phyloP scores from a whole-genome alignment of 2,888 invertebrate genomes.

The Fragum fragum region DNA sequence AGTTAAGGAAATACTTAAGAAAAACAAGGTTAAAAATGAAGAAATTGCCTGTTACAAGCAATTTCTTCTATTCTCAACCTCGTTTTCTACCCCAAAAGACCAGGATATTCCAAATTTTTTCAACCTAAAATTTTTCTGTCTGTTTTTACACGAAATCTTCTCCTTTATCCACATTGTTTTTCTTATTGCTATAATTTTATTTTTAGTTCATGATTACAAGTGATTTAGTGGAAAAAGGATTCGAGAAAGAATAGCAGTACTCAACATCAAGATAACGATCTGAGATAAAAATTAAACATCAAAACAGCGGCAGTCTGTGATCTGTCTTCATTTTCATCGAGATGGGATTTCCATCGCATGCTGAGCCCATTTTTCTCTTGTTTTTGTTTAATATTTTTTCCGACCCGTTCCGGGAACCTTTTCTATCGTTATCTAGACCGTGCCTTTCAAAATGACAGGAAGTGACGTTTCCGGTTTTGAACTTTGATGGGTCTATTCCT shows the following conservation, averaged over 20 bases:
- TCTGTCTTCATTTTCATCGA: conserved; percentile 16
- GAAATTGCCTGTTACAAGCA: too few relatives aligned
- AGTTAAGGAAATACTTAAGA: too few relatives aligned
- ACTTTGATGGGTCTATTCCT: neutral
- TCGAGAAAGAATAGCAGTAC: neutral
- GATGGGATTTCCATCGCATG: neutral
- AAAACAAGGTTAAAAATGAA: too few relatives aligned
- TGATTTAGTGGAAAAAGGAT: too few relatives aligned
- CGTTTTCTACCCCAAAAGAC: too few relatives aligned
- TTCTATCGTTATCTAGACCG: neutral
- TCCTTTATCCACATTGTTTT: too few relatives aligned
- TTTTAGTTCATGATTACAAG: too few relatives aligned
- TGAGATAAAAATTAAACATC: conserved; percentile 10
- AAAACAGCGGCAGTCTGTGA: neutral
- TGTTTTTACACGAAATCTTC: too few relatives aligned
- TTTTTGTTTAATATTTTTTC: conserved; percentile 14
- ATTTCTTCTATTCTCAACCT: too few relatives aligned
- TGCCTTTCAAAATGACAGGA: conserved; percentile 13
- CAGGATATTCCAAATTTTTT: too few relatives aligned
- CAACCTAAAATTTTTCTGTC: too few relatives aligned
- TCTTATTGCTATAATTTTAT: too few relatives aligned
- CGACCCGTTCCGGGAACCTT: neutral
- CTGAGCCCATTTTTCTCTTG: neutral
- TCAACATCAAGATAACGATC: neutral
- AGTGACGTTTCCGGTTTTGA: conserved; percentile 16